phyloP scores from a whole-genome alignment of 2,113 vertebrate genomes.

The Hipposideros armiger region DNA sequence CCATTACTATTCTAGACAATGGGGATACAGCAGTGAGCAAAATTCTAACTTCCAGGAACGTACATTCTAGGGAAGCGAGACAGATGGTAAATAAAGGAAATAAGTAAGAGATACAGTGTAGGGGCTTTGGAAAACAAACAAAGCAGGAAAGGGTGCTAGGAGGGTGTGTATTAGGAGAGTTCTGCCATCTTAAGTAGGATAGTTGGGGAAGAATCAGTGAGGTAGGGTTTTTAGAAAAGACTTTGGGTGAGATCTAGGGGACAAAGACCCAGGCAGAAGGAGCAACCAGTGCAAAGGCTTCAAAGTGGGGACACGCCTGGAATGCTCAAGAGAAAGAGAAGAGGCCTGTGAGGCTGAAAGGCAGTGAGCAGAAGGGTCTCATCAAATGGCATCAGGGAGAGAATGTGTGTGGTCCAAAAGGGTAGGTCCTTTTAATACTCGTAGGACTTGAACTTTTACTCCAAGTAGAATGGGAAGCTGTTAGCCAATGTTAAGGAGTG shows the following conservation, averaged over 20 bases:
- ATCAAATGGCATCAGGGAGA: not conserved
- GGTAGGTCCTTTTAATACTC: rapidly evolving
- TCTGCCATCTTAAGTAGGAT: not conserved
- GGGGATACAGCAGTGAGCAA: not conserved
- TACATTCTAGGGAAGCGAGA: constrained; percentile 10
- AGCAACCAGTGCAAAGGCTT: not conserved
- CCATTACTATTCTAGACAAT: not conserved
- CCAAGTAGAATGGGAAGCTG: not conserved
- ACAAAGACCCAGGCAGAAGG: not conserved
- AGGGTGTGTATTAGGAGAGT: not conserved
- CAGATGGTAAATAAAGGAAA: not conserved
- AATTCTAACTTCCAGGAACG: not conserved
- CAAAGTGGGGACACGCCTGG: not conserved
- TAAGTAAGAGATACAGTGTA: not conserved
- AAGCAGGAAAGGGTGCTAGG: not conserved
- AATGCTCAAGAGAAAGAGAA: not conserved
- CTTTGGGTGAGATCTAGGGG: not conserved
- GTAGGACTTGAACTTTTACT: not conserved
- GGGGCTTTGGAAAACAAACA: not conserved
- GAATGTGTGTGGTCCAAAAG: not conserved
- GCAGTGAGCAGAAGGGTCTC: not conserved
- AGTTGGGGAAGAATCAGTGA: not conserved
- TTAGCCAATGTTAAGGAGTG: not conserved
- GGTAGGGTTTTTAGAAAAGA: not conserved
- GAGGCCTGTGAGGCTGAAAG: not conserved